Evolutionary conservation across 2,888 invertebrate species (phyloP).

Genomic region (Prenolepis imparis): DNA sequence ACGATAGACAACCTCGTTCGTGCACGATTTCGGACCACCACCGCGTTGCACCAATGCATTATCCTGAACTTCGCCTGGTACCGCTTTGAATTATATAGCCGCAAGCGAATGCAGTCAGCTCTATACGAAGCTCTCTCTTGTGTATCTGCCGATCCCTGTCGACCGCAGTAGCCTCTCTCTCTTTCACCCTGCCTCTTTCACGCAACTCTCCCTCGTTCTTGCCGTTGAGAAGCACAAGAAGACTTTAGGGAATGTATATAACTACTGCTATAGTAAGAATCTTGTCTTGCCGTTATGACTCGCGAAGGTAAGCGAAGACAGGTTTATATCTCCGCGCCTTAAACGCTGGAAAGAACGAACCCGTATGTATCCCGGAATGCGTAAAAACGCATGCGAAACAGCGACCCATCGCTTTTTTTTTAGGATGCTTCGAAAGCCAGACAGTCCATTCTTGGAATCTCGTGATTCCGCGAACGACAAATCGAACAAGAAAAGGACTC

Average conservation of each 20-base stretch:
- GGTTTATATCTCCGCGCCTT: conserved; percentile 75
- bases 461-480: conserved; percentile 19
- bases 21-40: conserved; percentile 26
- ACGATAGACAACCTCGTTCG: conserved; percentile 14
- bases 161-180: conserved; percentile 29
- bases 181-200: conserved; percentile 6
- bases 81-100: conserved; percentile 74
- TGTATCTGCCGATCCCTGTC: conserved; percentile 39
- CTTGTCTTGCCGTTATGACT: conserved; percentile 78
- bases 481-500: conserved; percentile 13
- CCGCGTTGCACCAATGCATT: conserved; percentile 60
- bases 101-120: conserved; percentile 58
- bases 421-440: background rate
- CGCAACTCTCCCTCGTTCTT: conserved; percentile 47
- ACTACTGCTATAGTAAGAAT: conserved; percentile 74
- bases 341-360: conserved; percentile 69
- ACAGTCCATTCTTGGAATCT: conserved; percentile 23
- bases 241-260: conserved; percentile 69
- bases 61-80: conserved; percentile 71
- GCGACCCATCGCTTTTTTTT: conserved; percentile 11
- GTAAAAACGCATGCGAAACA: conserved; percentile 39
- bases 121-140: conserved; percentile 41
- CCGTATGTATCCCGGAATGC: conserved; percentile 58
- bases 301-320: conserved; percentile 75
- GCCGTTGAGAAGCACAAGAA: conserved; percentile 64